Evolutionary conservation across 2,113 vertebrate species (phyloP).

Genomic region (Plestiodon gilberti): DNA sequence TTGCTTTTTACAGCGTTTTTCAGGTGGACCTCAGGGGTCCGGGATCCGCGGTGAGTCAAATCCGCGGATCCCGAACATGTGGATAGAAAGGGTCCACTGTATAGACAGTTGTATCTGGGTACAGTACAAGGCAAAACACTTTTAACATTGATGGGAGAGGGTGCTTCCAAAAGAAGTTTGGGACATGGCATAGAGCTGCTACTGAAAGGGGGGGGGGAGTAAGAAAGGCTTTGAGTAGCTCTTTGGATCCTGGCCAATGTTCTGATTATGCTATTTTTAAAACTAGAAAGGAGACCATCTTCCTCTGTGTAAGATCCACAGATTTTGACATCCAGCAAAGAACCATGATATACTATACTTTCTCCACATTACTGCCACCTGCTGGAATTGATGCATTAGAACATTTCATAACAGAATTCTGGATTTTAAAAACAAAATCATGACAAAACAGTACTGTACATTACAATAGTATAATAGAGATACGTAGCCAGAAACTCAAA

Average conservation of each 20-base stretch:
- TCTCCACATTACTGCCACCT: neutral
- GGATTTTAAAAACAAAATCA: neutral
- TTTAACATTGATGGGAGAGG: neutral
- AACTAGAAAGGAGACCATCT: neutral
- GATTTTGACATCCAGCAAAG: neutral
- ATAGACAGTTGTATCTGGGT: no score
- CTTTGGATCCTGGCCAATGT: neutral
- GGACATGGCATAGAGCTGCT: neutral
- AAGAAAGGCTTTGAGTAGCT: neutral
- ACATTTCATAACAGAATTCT: neutral
- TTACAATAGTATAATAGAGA: neutral
- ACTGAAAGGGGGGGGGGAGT: neutral
- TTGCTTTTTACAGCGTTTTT: no score
- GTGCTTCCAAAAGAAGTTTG: neutral
- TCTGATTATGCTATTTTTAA: neutral
- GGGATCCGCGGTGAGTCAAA: no score
- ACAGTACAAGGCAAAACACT: neutral
- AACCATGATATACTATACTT: neutral
- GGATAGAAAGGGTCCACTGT: no score
- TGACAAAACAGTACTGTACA: neutral
- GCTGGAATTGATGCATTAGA: neutral
- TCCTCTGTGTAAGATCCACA: neutral
- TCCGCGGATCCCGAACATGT: no score
- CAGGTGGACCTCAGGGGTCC: no score
- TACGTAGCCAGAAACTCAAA: neutral